phyloP scores from a whole-genome alignment of 2,113 vertebrate genomes.

The Vombatus ursinus region DNA sequence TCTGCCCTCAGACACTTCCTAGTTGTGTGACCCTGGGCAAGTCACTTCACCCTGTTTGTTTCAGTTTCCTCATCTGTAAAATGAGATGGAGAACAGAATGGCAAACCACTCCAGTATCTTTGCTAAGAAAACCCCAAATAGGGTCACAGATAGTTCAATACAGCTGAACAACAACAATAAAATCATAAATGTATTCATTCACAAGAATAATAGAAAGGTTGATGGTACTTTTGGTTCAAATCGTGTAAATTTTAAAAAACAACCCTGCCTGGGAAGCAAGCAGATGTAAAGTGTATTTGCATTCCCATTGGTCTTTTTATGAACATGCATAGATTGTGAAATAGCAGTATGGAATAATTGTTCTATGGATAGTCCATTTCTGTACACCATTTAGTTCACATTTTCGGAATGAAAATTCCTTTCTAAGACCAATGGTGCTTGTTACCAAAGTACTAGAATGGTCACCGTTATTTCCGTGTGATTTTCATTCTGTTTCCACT shows the following conservation, averaged over 20 bases:
- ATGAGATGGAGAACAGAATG: slow-evolving; percentile 28
- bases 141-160: slow-evolving; percentile 52
- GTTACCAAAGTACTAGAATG: slow-evolving; percentile 21
- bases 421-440: neutral
- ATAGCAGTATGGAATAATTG: slow-evolving; percentile 42
- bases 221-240: slow-evolving; percentile 11
- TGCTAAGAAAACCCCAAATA: slow-evolving; percentile 53
- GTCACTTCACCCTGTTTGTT: slow-evolving; percentile 14
- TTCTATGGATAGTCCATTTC: slow-evolving; percentile 36
- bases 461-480: neutral
- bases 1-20: slow-evolving; percentile 61
- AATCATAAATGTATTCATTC: slow-evolving; percentile 23
- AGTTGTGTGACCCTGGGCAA: slow-evolving; percentile 55
- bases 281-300: slow-evolving; percentile 40
- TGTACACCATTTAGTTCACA: slow-evolving; percentile 35
- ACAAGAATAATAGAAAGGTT: slow-evolving; percentile 34
- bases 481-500: slow-evolving; percentile 45
- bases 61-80: too few species aligned
- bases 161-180: slow-evolving; percentile 53
- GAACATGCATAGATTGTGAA: slow-evolving; percentile 44
- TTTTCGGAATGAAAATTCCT: slow-evolving; percentile 43
- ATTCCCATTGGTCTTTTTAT: slow-evolving; percentile 35
- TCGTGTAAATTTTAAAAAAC: neutral
- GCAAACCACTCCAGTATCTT: slow-evolving; percentile 38
- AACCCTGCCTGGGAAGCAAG: slow-evolving; percentile 16